Base-by-base conservation (phyloP, 2,888 invertebrate genomes). In the Creontiades dilutus region DNA sequence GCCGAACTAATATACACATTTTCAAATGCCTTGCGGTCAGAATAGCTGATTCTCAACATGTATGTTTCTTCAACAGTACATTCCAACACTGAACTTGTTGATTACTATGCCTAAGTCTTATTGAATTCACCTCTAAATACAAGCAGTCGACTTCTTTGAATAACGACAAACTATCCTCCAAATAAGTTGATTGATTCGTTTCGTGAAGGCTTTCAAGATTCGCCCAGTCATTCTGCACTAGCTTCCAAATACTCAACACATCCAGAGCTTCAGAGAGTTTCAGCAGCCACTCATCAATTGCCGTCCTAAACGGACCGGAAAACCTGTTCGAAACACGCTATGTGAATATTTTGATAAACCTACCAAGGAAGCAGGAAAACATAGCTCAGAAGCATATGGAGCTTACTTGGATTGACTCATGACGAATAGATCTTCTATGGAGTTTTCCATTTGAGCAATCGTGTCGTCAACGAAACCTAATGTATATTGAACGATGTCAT, bases 141-240 rank as follows among this genome's bases (percentile, higher is more conserved):
- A 94, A 93, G 93, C 95, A 96, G 93, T 98, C 98, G 92, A 98
- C 97, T 91, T 96, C 96, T 93, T 98, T 98, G 93, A 98, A 98
- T 93, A 97, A 97, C 93, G 95, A 96, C 0, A 98, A 97, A 93
- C 98, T 98, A 0, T 98, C 97, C 0, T 98, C 98, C 87, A 98
- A 94, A 92, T 98, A 98, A 0, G 95, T 93, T 85, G 98, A 94
- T 91, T 98, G 98, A 7, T 97, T 97, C 0, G 97, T 97, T 0
- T 98, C 96, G 93, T 98, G 98, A 91, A 98, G 98, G 0, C 98
- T 98, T 93, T 98, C 98, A 91, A 98, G 94, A 93, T 98, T 98
- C 91, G 98, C 94, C 98, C 98, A 98, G 93, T 97, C 98, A 90
- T 96, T 94, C 93, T 98, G 98, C 2, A 97, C 96, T 3, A 95